Conservation (phyloP, 2,113 vertebrate species). For the Montifringilla adamsi region DNA sequence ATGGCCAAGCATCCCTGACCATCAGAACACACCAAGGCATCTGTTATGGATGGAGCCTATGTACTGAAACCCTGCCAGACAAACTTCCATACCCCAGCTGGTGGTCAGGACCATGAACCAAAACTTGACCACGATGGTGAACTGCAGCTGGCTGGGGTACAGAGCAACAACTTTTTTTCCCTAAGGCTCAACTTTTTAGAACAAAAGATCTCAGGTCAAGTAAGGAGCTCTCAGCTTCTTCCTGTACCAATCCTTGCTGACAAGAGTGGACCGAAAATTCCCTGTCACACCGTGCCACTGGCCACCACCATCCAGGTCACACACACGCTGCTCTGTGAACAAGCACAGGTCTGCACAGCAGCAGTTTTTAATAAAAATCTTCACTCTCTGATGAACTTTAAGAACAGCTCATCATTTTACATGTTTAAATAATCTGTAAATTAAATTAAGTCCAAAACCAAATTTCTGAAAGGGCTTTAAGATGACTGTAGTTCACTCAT, state of each 20-base stretch:
- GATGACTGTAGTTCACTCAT: neutral
- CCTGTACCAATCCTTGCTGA: neutral
- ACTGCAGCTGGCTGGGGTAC: neutral
- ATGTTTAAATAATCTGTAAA: neutral
- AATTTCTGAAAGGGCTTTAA: neutral
- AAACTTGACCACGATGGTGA: neutral
- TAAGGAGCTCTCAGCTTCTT: neutral
- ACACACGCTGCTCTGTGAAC: neutral
- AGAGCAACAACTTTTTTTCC: neutral
- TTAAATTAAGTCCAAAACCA: neutral
- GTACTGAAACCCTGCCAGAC: neutral
- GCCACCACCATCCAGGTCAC: neutral
- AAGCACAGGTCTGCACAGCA: neutral
- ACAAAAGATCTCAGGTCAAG: neutral
- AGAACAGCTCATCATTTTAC: neutral
- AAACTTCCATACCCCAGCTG: neutral
- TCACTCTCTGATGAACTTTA: neutral
- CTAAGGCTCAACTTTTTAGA: neutral
- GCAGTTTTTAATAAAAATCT: neutral
- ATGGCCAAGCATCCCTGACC: neutral
- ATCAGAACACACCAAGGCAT: neutral
- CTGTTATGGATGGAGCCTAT: neutral
- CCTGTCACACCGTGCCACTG: neutral
- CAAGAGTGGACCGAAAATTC: neutral
- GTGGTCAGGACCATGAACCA: neutral